Evolutionary conservation across 2,113 vertebrate species (phyloP).

Genomic region (Arizona elegans): DNA sequence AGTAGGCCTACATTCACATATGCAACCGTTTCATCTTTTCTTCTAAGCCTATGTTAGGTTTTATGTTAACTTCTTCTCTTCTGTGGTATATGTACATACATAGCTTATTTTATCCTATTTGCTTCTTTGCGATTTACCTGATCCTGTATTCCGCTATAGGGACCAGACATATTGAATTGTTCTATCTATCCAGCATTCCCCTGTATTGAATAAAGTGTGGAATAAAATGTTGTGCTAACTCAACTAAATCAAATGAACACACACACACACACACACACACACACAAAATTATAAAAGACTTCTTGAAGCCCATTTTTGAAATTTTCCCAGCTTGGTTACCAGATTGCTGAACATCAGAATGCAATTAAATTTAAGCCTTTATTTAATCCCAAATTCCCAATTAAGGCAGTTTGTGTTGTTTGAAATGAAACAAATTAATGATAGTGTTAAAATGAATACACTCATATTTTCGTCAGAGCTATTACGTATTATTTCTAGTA

Average conservation of each 20-base stretch:
- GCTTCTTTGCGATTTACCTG: neutral
- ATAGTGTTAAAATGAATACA: neutral
- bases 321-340: neutral
- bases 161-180: neutral
- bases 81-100: neutral
- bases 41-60: neutral
- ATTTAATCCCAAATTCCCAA: neutral
- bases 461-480: neutral
- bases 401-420: neutral
- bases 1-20: conserved; percentile 48
- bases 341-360: neutral
- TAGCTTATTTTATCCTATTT: neutral
- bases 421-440: neutral
- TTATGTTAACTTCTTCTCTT: neutral
- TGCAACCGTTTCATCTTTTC: neutral
- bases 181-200: neutral
- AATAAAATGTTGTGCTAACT: neutral
- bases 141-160: neutral
- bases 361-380: neutral
- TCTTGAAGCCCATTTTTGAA: neutral
- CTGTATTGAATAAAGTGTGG: neutral
- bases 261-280: neutral
- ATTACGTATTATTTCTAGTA: conserved; percentile 18
- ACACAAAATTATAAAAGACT: neutral
- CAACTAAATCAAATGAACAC: neutral